Conservation (phyloP, 1,140 invertebrate species). For the Conopomorpha cramerella region DNA sequence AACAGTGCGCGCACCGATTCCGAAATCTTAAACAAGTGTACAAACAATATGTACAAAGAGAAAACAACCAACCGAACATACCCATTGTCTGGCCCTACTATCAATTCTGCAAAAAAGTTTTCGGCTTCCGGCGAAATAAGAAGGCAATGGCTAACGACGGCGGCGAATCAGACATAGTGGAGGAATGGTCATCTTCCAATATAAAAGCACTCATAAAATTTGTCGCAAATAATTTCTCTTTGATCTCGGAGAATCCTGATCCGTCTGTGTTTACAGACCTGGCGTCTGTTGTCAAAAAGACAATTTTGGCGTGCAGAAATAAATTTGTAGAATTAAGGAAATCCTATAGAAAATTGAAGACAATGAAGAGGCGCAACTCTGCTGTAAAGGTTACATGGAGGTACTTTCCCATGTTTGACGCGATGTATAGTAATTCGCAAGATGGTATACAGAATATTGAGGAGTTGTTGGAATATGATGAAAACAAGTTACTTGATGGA, state of each 20-base stretch:
- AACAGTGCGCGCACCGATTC: conserved; percentile 39
- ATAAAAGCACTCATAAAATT: conserved; percentile 34
- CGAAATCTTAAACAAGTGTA: conserved; percentile 45
- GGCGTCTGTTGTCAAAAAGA: conserved; percentile 17
- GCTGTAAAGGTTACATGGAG: conserved; percentile 41
- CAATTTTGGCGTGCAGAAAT: conserved; percentile 23
- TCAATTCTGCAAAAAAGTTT: conserved; percentile 43
- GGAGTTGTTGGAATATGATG: conserved; percentile 3
- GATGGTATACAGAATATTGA: not conserved
- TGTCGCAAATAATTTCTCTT: conserved; percentile 19
- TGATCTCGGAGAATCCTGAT: conserved; percentile 17
- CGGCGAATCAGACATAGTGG: conserved; percentile 20
- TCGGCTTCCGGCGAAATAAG: conserved; percentile 41
- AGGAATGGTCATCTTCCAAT: conserved; percentile 40
- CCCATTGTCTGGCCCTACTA: conserved; percentile 49
- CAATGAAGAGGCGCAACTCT: conserved; percentile 30
- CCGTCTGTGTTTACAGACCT: conserved; percentile 18
- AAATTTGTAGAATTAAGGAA: conserved; percentile 44
- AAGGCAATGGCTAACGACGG: conserved; percentile 31
- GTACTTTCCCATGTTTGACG: conserved; percentile 37
- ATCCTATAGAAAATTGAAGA: conserved; percentile 39
- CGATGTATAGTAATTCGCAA: conserved; percentile 19
- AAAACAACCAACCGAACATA: conserved; percentile 40
- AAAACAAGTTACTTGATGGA: conserved; percentile 16
- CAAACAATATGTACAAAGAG: conserved; percentile 32